A percentile compares a stretch with the other conserved stretches of the same genome.
Conservation (phyloP, 2,888 invertebrate species). For the Baronia brevicornis region DNA sequence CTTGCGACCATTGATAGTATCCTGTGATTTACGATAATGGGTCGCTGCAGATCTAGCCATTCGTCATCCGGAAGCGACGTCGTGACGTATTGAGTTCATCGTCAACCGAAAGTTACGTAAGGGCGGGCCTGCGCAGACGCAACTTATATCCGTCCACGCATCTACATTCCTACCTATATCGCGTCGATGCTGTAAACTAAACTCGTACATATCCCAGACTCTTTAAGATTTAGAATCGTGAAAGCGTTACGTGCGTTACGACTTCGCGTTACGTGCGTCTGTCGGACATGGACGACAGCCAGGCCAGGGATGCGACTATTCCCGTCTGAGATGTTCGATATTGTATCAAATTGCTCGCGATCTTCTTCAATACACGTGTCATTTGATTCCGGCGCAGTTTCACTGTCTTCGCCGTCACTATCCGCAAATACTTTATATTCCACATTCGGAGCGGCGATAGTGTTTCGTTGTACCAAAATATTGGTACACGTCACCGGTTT, state of each 20-base stretch:
- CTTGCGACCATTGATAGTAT: slow-evolving; percentile 29
- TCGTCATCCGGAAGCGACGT: slow-evolving; percentile 59
- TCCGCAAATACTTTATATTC: too few species aligned
- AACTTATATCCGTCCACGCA: slow-evolving; percentile 54
- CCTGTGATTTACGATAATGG: slow-evolving; percentile 41
- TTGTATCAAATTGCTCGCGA: slow-evolving; percentile 50
- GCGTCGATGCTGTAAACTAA: slow-evolving; percentile 28
- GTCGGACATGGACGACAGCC: slow-evolving; percentile 60
- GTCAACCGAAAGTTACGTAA: slow-evolving; percentile 68
- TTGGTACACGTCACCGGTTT: too few species aligned
- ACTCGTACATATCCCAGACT: slow-evolving; percentile 38
- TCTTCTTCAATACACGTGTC: slow-evolving; percentile 52
- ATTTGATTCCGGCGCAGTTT: slow-evolving; percentile 52
- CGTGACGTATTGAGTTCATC: slow-evolving; percentile 69
- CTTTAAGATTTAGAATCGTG: slow-evolving; percentile 47
- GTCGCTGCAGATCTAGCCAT: slow-evolving; percentile 39
- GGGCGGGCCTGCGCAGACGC: slow-evolving; percentile 59
- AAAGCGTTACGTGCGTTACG: slow-evolving; percentile 37
- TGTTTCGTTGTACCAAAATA: slow-evolving; percentile 3
- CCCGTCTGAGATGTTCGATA: slow-evolving; percentile 65
- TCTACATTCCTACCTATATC: slow-evolving; percentile 34
- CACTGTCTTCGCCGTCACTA: slow-evolving; percentile 25
- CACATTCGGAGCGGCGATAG: too few species aligned
- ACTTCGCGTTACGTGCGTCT: slow-evolving; percentile 37
- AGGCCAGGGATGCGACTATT: slow-evolving; percentile 74